Base-by-base conservation (phyloP, 2,888 invertebrate species). In the Synergus laeviventris region DNA sequence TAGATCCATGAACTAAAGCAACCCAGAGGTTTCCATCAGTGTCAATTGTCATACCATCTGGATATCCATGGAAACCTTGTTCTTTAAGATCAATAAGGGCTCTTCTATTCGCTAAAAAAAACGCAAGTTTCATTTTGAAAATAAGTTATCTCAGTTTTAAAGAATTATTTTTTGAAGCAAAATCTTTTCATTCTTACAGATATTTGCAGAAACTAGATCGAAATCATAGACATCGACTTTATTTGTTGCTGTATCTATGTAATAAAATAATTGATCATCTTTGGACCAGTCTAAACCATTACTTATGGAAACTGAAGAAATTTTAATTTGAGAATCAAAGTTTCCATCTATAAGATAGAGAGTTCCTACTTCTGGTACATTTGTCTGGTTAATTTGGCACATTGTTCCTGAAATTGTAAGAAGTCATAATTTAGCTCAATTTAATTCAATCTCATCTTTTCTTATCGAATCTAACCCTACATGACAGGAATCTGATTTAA, bases 1-100 rank as follows among this genome's bases (percentile, higher is more conserved):
- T 92, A 79, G 93, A 93, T 9, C 94, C 95, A 78, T 92, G 91
- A 85, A 90, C 94, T 76, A 94, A 91, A 2, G 94, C 94, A 9
- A 97, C 93, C 96, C 96, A 97, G 21, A 97, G 91, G 87, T 96
- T 95, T 64, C 94, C 96, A 73, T 95, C 93, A 3, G 91, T 91
- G 86, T 97, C 97, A 74, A 96, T 95, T 0, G 96, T 95, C 96
- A 96, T 96, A 8, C 95, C 95, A 87, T 95, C 95, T 0, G 94
- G 94, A 14, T 91, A 79, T 2, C 94, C 94, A 8, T 91, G 89
- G 16, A 94, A 91, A 80, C 93, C 92, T 85, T 93, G 92, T 3
- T 92, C 89, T 84, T 90, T 89, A 74, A 94, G 92, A 85, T 94
- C 93, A 83, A 94, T 94, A 7, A 94, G 83, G 1, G 92, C 91